A percentile compares a stretch with the other conserved stretches of the same genome.
These are phyloP conservation scores for Sylvilagus bachmani DNA, from an alignment of 2,113 vertebrate genomes.

Conservation along the genomic window DNA sequence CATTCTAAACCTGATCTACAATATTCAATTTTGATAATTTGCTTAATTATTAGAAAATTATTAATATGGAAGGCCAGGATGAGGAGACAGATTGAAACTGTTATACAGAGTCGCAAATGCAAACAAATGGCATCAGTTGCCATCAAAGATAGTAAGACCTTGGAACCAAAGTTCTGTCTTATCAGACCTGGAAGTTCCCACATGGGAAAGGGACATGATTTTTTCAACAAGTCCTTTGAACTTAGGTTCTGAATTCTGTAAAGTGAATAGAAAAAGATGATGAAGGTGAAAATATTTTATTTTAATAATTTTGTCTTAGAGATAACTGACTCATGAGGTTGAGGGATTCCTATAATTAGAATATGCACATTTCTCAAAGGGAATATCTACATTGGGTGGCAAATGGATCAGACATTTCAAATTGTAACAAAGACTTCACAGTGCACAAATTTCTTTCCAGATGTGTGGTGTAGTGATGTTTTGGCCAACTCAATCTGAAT, in stretches of 20 bases:
- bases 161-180: background rate
- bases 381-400: background rate
- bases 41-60: background rate
- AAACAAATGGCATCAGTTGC: background rate
- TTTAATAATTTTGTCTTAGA: background rate
- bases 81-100: background rate
- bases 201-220: background rate
- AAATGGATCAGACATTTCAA: background rate
- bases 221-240: background rate
- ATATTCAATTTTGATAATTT: background rate
- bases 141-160: background rate
- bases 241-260: slow-evolving; percentile 23
- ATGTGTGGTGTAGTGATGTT: background rate
- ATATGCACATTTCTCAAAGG: background rate
- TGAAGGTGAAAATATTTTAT: background rate
- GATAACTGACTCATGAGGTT: background rate
- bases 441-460: background rate
- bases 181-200: background rate
- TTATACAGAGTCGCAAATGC: background rate
- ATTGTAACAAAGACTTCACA: background rate
- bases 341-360: background rate
- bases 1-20: background rate
- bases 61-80: background rate
- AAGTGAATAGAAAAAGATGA: background rate
- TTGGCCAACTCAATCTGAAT: background rate